These are phyloP conservation scores for Eurystomus gularis DNA, from an alignment of 2,113 vertebrate species.

Conservation along the genomic window DNA sequence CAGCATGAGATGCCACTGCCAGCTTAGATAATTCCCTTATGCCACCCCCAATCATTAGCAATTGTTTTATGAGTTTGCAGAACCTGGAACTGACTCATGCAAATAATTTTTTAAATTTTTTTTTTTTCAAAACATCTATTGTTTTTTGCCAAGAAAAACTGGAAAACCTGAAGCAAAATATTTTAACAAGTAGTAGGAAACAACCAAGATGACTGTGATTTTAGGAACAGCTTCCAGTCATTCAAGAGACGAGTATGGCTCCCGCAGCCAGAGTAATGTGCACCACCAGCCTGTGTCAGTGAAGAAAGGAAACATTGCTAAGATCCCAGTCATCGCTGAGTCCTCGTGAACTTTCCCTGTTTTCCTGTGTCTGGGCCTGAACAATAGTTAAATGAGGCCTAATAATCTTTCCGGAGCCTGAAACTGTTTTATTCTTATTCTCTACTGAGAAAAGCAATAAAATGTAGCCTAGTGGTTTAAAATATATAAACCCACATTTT, in stretches of 20 bases:
- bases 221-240: background rate
- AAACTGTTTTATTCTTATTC: background rate
- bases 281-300: background rate
- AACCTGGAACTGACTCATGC: background rate
- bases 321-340: fast-evolving
- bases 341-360: background rate
- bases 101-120: background rate
- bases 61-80: background rate
- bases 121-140: background rate
- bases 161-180: background rate
- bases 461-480: background rate
- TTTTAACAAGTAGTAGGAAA: background rate
- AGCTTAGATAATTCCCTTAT: background rate
- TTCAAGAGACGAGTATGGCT: background rate
- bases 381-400: background rate
- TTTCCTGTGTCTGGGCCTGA: background rate
- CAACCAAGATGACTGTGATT: background rate
- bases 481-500: conserved; percentile 8
- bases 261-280: fast-evolving
- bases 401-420: background rate
- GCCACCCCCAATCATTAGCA: background rate
- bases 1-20: background rate
- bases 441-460: conserved; percentile 19
- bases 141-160: conserved; percentile 16
- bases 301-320: fast-evolving